Base-by-base conservation (phyloP, 1,140 invertebrate species). In the Mamestra configurata region DNA sequence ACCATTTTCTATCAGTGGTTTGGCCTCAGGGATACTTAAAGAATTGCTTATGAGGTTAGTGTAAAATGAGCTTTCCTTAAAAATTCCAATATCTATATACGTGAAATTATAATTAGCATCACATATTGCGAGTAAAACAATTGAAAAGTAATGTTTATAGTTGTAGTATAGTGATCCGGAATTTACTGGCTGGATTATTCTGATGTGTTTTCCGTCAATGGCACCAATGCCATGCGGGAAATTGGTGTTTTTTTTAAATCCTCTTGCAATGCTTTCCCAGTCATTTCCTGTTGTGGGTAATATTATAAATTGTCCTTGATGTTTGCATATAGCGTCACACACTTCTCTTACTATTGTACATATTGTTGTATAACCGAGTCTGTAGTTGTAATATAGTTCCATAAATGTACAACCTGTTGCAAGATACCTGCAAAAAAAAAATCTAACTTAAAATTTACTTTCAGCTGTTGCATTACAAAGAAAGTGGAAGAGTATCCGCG, bases 301-400 rank as follows among this genome's bases (percentile, higher is more conserved):
- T 51, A 18, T 51, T 11, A 51, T 51, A 51, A 51, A 51, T 18
- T n/a, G n/a, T n/a, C n/a, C n/a, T n/a, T n/a, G n/a, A 51, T 51
- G 49, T 51, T 51, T 51, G 49, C 49, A 51, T 18, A 51, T 51
- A 11, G 6, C 49, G 49, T 11, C 49, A 51, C 49, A 51, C 49
- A 18, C 49, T 51, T 51, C 49, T 51, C n/a, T 51, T 13, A 51
- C n/a, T 51, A 51, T 51, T 51, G 49, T 51, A 18, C 15, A 4
- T 51, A 51, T 18, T 51, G 49, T 51, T 18, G 49, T 51, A 18
- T 51, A 18, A 18, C 49, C 49, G 8, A 51, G 49, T 18, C 49
- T 1, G 8, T 5, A 43, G 40, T 43, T 43, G 8, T 43, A 18
- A 51, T 51, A 18, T 18, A 51, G n/a, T 51, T 51, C 49, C 49